A percentile compares a stretch with the other conserved stretches of the same genome.
These are phyloP conservation scores for Pontoporia blainvillei DNA, from an alignment of 2,113 vertebrate genomes.

Conservation along the genomic window DNA sequence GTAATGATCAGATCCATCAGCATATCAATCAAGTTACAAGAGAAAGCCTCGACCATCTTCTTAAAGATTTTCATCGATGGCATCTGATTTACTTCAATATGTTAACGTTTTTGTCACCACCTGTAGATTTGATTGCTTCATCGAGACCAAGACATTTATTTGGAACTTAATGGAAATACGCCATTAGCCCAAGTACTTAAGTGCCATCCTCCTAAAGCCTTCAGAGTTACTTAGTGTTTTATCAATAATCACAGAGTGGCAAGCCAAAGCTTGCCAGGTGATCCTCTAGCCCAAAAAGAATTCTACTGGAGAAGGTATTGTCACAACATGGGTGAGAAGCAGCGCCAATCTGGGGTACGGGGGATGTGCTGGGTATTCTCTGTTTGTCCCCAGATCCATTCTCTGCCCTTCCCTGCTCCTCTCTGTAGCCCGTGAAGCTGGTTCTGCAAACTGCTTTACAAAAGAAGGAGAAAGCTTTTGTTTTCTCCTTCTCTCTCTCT, in stretches of 20 bases:
- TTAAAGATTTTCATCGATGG: not conserved
- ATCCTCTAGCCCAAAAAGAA: not conserved
- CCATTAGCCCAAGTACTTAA: not conserved
- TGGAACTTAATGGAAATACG: conserved; percentile 11
- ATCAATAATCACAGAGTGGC: not conserved
- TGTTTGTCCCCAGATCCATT: not conserved
- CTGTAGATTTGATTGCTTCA: not conserved
- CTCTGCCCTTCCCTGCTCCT: not conserved
- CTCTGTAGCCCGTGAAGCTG: accelerated
- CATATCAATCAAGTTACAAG: conserved; percentile 46
- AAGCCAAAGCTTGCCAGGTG: not conserved
- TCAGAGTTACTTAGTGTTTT: conserved; percentile 49
- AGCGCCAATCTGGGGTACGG: accelerated
- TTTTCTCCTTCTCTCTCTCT: not conserved
- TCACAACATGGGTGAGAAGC: not conserved
- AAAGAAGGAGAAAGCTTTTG: not conserved
- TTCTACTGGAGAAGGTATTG: not conserved
- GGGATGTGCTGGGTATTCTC: accelerated
- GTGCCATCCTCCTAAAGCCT: conserved; percentile 16
- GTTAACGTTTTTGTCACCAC: not conserved
- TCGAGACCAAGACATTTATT: conserved; percentile 26
- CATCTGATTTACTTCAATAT: not conserved
- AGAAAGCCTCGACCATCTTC: not conserved
- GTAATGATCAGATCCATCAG: conserved; percentile 30
- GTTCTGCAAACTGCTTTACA: too few species aligned